Base-by-base conservation (phyloP, 1,140 invertebrate genomes). In the Hylaeus anthracinus region DNA sequence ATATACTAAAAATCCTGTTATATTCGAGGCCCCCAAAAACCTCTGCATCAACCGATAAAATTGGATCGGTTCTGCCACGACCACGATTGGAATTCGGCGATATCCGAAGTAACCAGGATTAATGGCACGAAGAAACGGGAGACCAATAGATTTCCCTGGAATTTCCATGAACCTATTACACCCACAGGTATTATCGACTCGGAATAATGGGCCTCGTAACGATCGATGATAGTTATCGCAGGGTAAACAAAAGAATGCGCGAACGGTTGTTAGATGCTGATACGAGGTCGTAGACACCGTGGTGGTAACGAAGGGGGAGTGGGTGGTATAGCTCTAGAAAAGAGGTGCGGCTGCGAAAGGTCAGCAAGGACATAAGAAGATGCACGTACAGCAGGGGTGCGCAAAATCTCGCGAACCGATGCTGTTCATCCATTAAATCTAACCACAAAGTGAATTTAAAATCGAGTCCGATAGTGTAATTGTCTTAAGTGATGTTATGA, bases 181-280 rank as follows among this genome's bases (percentile, higher is more conserved):
- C 71, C 63, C 58, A 41, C 39, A 56, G 63, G 79, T 81, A 71
- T 85, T 72, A 74, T 67, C 83, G 73, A 41, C 67, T 56, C 3
- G 56, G 41, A 71, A 66, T 84, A 80, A 86, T 58, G 60, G 67
- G 51, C 77, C 15, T 73, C 72, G 64, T 82, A 83, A 84, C 81
- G 81, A 88, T 88, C 83, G 63, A 48, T 60, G 79, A 87, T 85
- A 81, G 72, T 87, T 86, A 88, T 85, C 83, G 58, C 14, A 41
- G 61, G 15, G 65, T 88, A 86, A 88, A 85, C 82, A 79, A 81
- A 83, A 80, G 75, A 71, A 88, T 53, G 73, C 48, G 65, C 65
- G 9, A 78, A 63, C 43, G 83, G 63, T 79, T 51, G 83, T 80
- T 88, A 77, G 78, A 83, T 69, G 73, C 53, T 63, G 77, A 87